Conservation (phyloP, 2,113 vertebrate genomes). For the Macaca fascicularis region T2T-MFA8v1.1 NC_088391.1:21633501-21634000, state of each 20-base stretch:
- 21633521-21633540: background rate
- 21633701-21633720: background rate
- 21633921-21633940: too few species aligned
- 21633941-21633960: too few species aligned
- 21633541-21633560: accelerated
- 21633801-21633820: too few species aligned
- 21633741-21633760: background rate
- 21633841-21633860: too few species aligned
- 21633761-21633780: too few species aligned
- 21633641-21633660: background rate
- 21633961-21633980: too few species aligned
- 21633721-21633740: background rate
- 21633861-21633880: too few species aligned
- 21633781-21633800: too few species aligned
- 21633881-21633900: too few species aligned
- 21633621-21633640: background rate
- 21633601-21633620: background rate
- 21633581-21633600: background rate
- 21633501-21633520: background rate
- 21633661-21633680: conserved; percentile 3
- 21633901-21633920: too few species aligned
- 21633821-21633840: too few species aligned
- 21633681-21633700: background rate
- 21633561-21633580: background rate
- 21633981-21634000: too few species aligned